A percentile compares a stretch with the other conserved stretches of the same genome.
Evolutionary conservation across 2,113 vertebrate genomes (phyloP).

Genomic region (Melanerpes formicivorus): DNA sequence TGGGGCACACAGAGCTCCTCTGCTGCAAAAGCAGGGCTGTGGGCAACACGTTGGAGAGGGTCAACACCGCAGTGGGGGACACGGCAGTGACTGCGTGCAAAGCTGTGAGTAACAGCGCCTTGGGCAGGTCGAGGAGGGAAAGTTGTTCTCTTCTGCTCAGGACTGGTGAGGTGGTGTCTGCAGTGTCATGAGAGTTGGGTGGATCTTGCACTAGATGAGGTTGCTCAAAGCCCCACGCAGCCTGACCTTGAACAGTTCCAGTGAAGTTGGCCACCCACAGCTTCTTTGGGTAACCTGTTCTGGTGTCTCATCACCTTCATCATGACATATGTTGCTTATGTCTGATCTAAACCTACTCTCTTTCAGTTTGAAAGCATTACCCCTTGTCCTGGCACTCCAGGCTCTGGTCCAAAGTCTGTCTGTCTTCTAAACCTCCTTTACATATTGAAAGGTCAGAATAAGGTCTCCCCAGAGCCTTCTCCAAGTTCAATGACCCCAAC

Average conservation of each 20-base stretch:
- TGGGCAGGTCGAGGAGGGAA: background rate
- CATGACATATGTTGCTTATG: background rate
- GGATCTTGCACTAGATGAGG: background rate
- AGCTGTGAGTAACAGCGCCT: background rate
- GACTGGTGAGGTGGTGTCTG: background rate
- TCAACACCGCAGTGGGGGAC: background rate
- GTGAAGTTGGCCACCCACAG: background rate
- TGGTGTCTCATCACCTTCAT: background rate
- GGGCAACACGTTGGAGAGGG: background rate
- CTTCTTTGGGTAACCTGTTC: background rate
- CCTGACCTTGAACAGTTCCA: background rate
- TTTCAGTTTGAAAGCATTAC: background rate
- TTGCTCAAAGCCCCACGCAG: background rate
- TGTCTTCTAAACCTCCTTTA: background rate
- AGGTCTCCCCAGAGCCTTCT: background rate
- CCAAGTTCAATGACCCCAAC: background rate
- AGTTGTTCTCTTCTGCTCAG: background rate
- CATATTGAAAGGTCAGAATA: background rate
- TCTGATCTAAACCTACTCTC: background rate
- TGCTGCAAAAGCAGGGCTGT: background rate
- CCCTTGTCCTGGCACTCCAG: background rate
- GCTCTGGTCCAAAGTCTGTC: background rate
- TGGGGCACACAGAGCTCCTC: background rate
- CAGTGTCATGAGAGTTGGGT: background rate
- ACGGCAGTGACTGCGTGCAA: too few relatives aligned